phyloP scores from a whole-genome alignment of 1,140 invertebrate species.

The Capitella teleta region DNA sequence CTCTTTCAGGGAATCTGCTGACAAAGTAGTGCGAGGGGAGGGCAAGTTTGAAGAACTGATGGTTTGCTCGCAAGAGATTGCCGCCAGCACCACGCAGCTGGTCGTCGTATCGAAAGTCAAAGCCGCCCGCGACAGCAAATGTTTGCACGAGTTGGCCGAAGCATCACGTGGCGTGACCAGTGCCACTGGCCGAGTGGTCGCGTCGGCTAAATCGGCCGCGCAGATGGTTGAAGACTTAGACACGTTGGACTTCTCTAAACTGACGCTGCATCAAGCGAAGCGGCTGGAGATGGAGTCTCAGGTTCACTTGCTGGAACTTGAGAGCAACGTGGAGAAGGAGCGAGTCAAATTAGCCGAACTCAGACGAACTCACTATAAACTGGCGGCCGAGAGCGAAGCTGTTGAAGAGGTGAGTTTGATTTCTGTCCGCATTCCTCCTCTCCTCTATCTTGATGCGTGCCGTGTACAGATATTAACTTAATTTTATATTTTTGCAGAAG shows the following conservation, averaged over 20 bases:
- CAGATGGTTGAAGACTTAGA: constrained; percentile 80
- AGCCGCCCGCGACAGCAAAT: constrained; percentile 68
- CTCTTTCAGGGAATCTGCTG: constrained; percentile 68
- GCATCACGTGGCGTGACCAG: constrained; percentile 79
- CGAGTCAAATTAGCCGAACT: constrained; percentile 67
- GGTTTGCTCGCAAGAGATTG: constrained; percentile 93
- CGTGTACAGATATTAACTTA: no score
- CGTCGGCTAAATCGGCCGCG: constrained; percentile 76
- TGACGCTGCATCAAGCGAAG: constrained; percentile 88
- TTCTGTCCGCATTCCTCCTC: no score
- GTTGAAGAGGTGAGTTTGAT: neutral
- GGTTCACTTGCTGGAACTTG: constrained; percentile 77
- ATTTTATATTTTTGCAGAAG: no score
- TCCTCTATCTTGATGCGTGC: no score
- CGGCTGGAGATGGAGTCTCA: constrained; percentile 90
- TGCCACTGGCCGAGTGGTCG: constrained; percentile 82
- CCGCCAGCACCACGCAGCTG: constrained; percentile 89
- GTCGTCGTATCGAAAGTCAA: constrained; percentile 76
- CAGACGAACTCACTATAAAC: constrained; percentile 82
- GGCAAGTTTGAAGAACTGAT: constrained; percentile 88
- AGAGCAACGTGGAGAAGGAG: constrained; percentile 78
- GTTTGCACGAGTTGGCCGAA: constrained; percentile 62
- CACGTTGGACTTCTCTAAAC: constrained; percentile 74
- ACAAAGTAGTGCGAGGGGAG: constrained; percentile 75
- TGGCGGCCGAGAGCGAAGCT: constrained; percentile 47